These are phyloP conservation scores for Tinea semifulvella DNA, from an alignment of 2,888 invertebrate genomes.

Conservation along the genomic window DNA sequence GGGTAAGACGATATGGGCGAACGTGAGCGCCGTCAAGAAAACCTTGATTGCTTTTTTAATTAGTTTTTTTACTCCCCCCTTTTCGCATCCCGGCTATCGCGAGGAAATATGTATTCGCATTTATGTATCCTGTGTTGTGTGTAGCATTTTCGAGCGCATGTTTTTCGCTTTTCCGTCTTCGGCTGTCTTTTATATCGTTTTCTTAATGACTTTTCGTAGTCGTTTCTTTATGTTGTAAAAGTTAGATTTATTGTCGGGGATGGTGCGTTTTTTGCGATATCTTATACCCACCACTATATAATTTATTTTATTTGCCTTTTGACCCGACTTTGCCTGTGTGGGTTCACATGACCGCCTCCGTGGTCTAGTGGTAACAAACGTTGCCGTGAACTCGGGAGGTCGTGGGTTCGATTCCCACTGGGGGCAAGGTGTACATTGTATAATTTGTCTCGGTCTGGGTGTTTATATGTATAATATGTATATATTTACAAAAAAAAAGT, in stretches of 20 bases:
- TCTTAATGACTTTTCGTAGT: slow-evolving; percentile 13
- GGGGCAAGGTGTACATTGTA: too few relatives aligned
- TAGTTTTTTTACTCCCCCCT: slow-evolving; percentile 63
- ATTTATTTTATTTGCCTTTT: too few relatives aligned
- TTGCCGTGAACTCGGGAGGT: too few relatives aligned
- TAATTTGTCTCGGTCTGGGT: too few relatives aligned
- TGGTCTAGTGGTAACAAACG: too few relatives aligned
- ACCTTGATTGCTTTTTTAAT: slow-evolving; percentile 69
- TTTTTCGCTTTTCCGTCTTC: slow-evolving; percentile 16
- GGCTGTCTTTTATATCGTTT: slow-evolving; percentile 28
- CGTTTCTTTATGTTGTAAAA: slow-evolving; percentile 12
- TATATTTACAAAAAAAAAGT: too few relatives aligned
- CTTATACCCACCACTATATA: too few relatives aligned
- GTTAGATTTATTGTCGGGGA: slow-evolving; percentile 11
- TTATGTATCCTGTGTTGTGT: slow-evolving; percentile 27
- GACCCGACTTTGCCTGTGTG: too few relatives aligned
- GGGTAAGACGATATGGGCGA: slow-evolving; percentile 68
- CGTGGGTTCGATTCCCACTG: too few relatives aligned
- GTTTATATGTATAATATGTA: too few relatives aligned
- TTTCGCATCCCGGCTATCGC: slow-evolving; percentile 57
- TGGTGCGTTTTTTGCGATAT: slow-evolving; percentile 1
- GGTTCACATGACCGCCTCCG: too few relatives aligned
- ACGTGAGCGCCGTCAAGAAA: slow-evolving; percentile 68
- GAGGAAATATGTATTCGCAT: slow-evolving; percentile 57
- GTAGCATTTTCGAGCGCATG: not conserved